Percentiles rank a stretch among this genome's conserved stretches.
phyloP scores from a whole-genome alignment of 2,888 invertebrate genomes.

The Microplitis deprimator region DNA sequence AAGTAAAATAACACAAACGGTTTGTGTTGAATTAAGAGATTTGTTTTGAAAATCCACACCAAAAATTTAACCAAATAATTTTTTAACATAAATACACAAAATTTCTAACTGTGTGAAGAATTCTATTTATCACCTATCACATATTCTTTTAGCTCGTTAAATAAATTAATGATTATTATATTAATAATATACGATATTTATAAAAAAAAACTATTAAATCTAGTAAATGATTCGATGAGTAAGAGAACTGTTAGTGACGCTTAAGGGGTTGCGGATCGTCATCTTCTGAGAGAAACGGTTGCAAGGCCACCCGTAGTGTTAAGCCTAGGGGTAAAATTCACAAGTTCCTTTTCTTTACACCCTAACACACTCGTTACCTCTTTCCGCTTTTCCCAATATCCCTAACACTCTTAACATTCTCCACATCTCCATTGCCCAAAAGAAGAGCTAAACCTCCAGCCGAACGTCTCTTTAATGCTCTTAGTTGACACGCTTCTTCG shows the following conservation, averaged over 20 bases:
- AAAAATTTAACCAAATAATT: no score
- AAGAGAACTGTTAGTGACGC: conserved; percentile 22
- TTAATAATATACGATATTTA: background rate
- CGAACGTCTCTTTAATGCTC: conserved; percentile 70
- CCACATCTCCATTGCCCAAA: conserved; percentile 4
- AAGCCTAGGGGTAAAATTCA: conserved; percentile 68
- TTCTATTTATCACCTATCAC: no score
- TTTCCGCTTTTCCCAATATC: background rate
- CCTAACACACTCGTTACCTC: conserved; percentile 13
- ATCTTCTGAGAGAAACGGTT: conserved; percentile 32
- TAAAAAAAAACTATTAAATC: conserved; percentile 4
- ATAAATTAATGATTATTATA: no score
- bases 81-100: no score
- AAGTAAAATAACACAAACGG: no score
- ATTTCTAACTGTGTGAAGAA: no score
- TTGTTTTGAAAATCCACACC: no score
- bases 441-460: conserved; percentile 65
- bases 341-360: conserved; percentile 22
- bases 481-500: conserved; percentile 63
- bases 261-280: conserved; percentile 2
- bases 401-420: background rate
- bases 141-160: background rate
- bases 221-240: background rate
- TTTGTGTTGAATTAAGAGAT: no score
- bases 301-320: conserved; percentile 65